These are phyloP conservation scores for Ophonus ardosiacus DNA, from an alignment of 2,888 invertebrate species.

Conservation along the genomic window DNA sequence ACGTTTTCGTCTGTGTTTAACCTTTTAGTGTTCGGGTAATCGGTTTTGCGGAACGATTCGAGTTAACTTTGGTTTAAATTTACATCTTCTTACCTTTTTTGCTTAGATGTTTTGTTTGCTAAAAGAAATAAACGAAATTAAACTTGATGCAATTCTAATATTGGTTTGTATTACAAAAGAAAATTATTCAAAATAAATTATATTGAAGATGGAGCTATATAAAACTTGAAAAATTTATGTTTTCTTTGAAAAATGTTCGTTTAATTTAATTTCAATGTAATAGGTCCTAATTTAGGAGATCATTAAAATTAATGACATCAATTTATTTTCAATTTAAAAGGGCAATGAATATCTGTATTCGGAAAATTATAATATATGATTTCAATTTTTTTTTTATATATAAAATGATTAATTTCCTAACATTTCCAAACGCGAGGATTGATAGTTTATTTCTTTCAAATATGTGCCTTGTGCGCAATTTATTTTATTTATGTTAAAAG, in stretches of 20 bases:
- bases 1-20: background rate
- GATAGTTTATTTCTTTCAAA: too few relatives aligned
- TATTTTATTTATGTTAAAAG: too few relatives aligned
- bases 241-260: background rate
- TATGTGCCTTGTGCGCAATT: too few relatives aligned
- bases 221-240: background rate
- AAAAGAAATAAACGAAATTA: background rate
- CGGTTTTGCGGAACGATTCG: background rate
- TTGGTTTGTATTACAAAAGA: background rate
- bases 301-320: slow-evolving; percentile 36
- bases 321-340: slow-evolving; percentile 8
- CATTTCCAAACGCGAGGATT: too few relatives aligned
- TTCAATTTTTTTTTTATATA: too few relatives aligned
- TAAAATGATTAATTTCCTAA: too few relatives aligned
- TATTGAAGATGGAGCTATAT: background rate
- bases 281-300: slow-evolving; percentile 5
- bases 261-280: background rate
- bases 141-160: background rate
- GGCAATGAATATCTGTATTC: background rate
- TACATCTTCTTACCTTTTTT: background rate
- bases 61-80: background rate
- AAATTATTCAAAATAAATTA: background rate
- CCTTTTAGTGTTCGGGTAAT: background rate
- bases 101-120: background rate
- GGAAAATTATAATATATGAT: background rate